Percentiles rank a stretch among this genome's conserved stretches.
Evolutionary conservation across 2,797 vertebrate species (phyloP).

Genomic region (Chaenodraco wilsoni): DNA sequence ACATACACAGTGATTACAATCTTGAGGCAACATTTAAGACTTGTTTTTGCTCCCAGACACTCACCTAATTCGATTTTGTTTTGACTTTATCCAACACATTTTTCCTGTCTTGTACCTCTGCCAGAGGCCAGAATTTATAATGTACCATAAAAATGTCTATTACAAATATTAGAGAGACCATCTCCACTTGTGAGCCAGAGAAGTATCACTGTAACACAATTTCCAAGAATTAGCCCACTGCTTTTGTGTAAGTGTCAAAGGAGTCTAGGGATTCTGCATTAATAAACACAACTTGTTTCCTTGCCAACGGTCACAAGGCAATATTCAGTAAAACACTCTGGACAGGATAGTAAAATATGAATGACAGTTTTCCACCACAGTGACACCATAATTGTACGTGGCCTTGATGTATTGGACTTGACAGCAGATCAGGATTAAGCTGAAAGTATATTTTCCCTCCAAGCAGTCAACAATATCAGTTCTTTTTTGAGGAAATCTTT

Average conservation of each 20-base stretch:
- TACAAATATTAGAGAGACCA: slow-evolving; percentile 23
- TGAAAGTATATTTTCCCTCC: slow-evolving; percentile 50
- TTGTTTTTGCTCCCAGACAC: slow-evolving; percentile 20
- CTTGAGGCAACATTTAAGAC: slow-evolving; percentile 8
- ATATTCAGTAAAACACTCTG: slow-evolving; percentile 48
- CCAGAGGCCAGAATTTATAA: slow-evolving; percentile 37
- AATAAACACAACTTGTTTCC: slow-evolving; percentile 41
- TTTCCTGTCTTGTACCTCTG: slow-evolving; percentile 15
- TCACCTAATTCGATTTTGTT: slow-evolving; percentile 30
- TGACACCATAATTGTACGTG: slow-evolving; percentile 53
- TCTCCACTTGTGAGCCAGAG: slow-evolving; percentile 1
- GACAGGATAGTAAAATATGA: slow-evolving; percentile 42
- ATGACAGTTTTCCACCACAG: slow-evolving; percentile 47
- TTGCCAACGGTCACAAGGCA: slow-evolving; percentile 31
- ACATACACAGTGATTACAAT: slow-evolving; percentile 36
- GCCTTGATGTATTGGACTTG: slow-evolving; percentile 66
- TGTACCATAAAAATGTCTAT: background rate
- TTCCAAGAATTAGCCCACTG: slow-evolving; percentile 13
- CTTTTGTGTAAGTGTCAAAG: slow-evolving; percentile 21
- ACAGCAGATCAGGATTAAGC: slow-evolving; percentile 67
- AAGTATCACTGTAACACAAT: slow-evolving; percentile 14
- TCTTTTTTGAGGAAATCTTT: slow-evolving; percentile 38
- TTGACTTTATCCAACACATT: slow-evolving; percentile 32
- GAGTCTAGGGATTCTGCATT: slow-evolving; percentile 14
- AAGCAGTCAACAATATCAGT: slow-evolving; percentile 48